Conservation (phyloP, 1,140 invertebrate species). For the Drosophila eugracilis region DNA sequence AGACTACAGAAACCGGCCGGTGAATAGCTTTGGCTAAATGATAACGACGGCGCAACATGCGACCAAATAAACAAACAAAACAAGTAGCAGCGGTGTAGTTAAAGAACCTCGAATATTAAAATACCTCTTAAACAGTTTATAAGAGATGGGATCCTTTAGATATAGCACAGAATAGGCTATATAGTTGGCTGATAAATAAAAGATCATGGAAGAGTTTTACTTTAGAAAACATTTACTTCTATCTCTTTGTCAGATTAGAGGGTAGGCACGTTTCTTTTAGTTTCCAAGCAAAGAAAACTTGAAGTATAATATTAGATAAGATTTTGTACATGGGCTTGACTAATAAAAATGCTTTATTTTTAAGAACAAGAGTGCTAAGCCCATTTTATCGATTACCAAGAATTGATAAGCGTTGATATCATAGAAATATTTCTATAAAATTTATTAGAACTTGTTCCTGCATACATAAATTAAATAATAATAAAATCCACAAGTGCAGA, state of each 20-base stretch:
- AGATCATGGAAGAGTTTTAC: neutral
- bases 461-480: neutral
- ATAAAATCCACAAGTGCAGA: neutral
- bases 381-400: conserved; percentile 19
- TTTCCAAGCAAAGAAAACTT: neutral
- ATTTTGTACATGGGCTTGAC: neutral
- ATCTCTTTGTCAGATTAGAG: neutral
- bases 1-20: conserved; percentile 62
- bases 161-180: neutral
- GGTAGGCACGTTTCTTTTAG: neutral
- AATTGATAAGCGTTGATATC: conserved; percentile 9
- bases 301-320: conserved; percentile 6
- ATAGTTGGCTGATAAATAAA: too few species aligned
- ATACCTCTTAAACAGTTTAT: conserved; percentile 11
- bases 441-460: neutral
- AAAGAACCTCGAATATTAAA: conserved; percentile 1
- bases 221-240: neutral
- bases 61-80: conserved; percentile 61
- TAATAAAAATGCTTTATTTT: conserved; percentile 7
- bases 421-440: neutral
- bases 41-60: conserved; percentile 73
- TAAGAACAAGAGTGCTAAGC: neutral
- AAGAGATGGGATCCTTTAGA: neutral
- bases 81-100: conserved; percentile 8
- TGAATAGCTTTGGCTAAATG: conserved; percentile 56